phyloP scores from a whole-genome alignment of 2,888 invertebrate genomes.

The Unio pictorum region DNA sequence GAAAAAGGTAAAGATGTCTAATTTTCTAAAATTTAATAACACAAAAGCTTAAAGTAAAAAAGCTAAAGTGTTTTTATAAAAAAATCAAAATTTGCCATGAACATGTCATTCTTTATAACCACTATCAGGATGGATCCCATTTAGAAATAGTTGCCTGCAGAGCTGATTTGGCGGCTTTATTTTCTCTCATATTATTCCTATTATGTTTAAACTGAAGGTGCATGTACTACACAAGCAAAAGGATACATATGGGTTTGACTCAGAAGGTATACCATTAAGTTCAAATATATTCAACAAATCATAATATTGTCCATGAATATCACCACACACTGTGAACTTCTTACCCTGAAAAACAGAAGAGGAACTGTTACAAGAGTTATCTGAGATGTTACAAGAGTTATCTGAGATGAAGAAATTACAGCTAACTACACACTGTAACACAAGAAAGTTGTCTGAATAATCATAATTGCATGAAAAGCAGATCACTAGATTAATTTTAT shows the following conservation, averaged over 20 bases:
- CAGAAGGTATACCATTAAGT: constrained; percentile 95
- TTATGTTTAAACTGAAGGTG: too few relatives aligned
- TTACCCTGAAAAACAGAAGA: constrained; percentile 74
- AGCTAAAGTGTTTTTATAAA: too few relatives aligned
- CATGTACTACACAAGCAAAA: constrained; percentile 20
- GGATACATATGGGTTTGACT: constrained; percentile 91
- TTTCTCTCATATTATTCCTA: too few relatives aligned
- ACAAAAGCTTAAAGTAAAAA: too few relatives aligned
- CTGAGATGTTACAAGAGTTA: background rate
- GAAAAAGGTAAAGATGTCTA: too few relatives aligned
- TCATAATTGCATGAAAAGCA: background rate
- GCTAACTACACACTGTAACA: background rate
- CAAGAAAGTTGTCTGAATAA: background rate
- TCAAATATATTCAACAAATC: constrained; percentile 98
- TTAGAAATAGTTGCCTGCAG: too few relatives aligned
- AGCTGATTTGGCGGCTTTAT: too few relatives aligned
- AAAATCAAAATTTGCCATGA: too few relatives aligned
- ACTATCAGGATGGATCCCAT: too few relatives aligned
- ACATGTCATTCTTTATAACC: too few relatives aligned
- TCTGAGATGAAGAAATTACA: background rate
- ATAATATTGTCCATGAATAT: constrained; percentile 99
- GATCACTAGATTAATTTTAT: background rate
- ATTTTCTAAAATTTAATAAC: too few relatives aligned
- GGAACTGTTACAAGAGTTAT: background rate
- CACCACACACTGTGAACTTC: constrained; percentile 98